These are phyloP conservation scores for Chromis chromis DNA, from an alignment of 2,797 vertebrate genomes.

Conservation along the genomic window DNA sequence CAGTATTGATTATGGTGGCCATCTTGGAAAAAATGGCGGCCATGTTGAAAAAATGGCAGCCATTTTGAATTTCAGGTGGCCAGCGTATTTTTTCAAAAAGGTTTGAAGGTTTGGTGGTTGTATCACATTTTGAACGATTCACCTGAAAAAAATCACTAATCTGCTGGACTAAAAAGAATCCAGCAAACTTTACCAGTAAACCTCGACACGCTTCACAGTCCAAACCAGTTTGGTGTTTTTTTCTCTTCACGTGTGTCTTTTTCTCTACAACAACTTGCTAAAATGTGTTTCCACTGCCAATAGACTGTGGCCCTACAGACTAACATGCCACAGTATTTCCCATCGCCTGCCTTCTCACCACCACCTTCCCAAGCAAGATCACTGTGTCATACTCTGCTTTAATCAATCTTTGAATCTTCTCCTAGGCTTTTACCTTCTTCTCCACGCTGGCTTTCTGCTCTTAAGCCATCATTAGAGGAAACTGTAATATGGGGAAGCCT, in stretches of 20 bases:
- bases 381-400: conserved; percentile 83
- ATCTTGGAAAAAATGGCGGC: too few species aligned
- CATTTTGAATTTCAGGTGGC: too few species aligned
- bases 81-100: too few species aligned
- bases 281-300: not conserved
- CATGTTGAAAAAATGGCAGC: too few species aligned
- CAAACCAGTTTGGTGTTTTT: too few species aligned
- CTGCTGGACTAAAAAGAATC: too few species aligned
- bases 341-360: conserved; percentile 63
- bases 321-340: conserved; percentile 34
- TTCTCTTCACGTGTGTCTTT: not conserved
- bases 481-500: conserved; percentile 44
- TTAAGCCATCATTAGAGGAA: conserved; percentile 61
- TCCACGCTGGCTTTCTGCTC: conserved; percentile 75
- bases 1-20: too few species aligned
- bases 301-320: conserved; percentile 6
- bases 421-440: conserved; percentile 81
- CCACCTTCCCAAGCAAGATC: conserved; percentile 63
- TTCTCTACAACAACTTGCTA: not conserved
- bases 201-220: too few species aligned
- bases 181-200: too few species aligned
- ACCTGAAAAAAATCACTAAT: too few species aligned
- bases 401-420: conserved; percentile 87
- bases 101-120: too few species aligned
- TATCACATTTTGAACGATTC: too few species aligned